A percentile compares a stretch with the other conserved stretches of the same genome.
Evolutionary conservation across 2,113 vertebrate genomes (phyloP).

Genomic region (Actinemys pallida): DNA sequence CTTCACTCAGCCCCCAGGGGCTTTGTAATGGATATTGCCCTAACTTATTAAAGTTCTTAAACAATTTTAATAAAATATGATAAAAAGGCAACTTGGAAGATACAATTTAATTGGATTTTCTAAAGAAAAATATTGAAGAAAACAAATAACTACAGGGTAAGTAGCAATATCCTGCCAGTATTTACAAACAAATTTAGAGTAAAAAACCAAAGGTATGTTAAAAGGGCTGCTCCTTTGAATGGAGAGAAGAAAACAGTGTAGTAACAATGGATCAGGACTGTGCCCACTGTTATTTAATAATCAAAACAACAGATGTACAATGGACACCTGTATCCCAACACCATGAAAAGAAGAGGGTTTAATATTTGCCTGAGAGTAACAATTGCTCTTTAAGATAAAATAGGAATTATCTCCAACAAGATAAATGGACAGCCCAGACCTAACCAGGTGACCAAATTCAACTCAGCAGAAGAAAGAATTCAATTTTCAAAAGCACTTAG

Average conservation of each 20-base stretch:
- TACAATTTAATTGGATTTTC: not conserved
- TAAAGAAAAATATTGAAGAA: not conserved
- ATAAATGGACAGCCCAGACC: conserved; percentile 21
- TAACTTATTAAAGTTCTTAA: not conserved
- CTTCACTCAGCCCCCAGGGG: not conserved
- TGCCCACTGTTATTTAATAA: conserved; percentile 46
- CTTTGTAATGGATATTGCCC: not conserved
- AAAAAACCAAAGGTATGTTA: not conserved
- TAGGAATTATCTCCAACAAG: conserved; percentile 52
- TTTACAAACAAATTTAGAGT: not conserved
- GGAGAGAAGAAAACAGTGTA: not conserved
- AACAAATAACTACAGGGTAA: not conserved
- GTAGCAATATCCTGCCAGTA: not conserved
- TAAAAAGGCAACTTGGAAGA: not conserved
- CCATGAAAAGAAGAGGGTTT: conserved; percentile 47
- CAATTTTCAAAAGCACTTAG: not conserved
- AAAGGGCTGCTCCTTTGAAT: not conserved
- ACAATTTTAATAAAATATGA: not conserved
- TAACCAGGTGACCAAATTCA: conserved; percentile 60
- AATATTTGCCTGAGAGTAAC: conserved; percentile 43
- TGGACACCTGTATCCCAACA: conserved; percentile 28
- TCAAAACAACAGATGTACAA: conserved; percentile 32
- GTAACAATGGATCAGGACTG: not conserved
- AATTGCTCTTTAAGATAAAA: conserved; percentile 64
- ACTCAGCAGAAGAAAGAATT: conserved; percentile 20